A percentile compares a stretch with the other conserved stretches of the same genome.
Evolutionary conservation across 2,888 invertebrate species (phyloP).

Genomic region (Tortricodes alternella): DNA sequence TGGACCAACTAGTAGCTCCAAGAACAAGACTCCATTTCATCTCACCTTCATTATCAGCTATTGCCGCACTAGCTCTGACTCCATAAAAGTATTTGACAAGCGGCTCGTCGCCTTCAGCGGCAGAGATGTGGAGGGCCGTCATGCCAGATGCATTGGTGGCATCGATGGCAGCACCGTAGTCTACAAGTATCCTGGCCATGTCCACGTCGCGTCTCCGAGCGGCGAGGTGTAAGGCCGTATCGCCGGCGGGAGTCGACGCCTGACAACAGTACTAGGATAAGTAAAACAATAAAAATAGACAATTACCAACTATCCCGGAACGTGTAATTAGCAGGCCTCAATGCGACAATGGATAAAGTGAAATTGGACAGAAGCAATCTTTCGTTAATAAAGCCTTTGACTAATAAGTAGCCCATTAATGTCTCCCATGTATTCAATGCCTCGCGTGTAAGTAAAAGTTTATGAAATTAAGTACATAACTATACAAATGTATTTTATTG

Average conservation of each 20-base stretch:
- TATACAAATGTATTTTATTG: too few species aligned
- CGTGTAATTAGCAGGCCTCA: too few species aligned
- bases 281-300: neutral
- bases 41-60: slow-evolving; percentile 94
- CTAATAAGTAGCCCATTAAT: too few species aligned
- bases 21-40: too few species aligned
- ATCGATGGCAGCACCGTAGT: slow-evolving; percentile 96
- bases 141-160: slow-evolving; percentile 97
- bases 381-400: too few species aligned
- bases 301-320: too few species aligned
- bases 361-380: too few species aligned
- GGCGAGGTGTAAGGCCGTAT: slow-evolving; percentile 97
- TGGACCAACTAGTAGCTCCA: too few species aligned
- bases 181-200: slow-evolving; percentile 95
- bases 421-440: too few species aligned
- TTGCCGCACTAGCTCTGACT: slow-evolving; percentile 96
- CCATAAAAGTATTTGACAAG: slow-evolving; percentile 97
- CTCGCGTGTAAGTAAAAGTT: too few species aligned
- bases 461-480: too few species aligned
- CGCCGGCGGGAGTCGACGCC: slow-evolving; percentile 92
- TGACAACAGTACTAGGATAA: slow-evolving; percentile 48
- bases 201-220: slow-evolving; percentile 96
- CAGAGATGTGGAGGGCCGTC: slow-evolving; percentile 97
- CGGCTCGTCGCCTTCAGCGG: slow-evolving; percentile 97
- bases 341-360: too few species aligned